These are phyloP conservation scores for Myopa testacea DNA, from an alignment of 2,888 invertebrate genomes.

Conservation along the genomic window DNA sequence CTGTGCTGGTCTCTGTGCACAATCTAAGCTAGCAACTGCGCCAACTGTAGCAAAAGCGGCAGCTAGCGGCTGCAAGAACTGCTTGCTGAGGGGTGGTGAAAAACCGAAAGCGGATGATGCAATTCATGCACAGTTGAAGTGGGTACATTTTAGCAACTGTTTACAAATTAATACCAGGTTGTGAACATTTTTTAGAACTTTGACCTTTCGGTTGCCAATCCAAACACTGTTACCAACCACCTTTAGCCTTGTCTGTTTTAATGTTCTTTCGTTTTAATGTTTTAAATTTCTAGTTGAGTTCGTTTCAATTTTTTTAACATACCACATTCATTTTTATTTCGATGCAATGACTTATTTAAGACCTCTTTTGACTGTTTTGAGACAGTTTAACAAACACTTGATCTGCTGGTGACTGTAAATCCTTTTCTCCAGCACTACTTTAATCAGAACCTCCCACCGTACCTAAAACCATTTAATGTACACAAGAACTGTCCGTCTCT, in stretches of 20 bases:
- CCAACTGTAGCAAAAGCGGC: neutral
- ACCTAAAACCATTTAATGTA: neutral
- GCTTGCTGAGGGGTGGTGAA: neutral
- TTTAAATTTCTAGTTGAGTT: neutral
- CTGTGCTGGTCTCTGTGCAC: neutral
- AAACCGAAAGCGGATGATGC: neutral
- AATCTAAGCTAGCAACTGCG: neutral
- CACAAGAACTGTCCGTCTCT: slow-evolving; percentile 9
- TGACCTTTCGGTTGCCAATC: neutral
- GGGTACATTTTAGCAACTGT: slow-evolving; percentile 1
- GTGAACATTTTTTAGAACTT: neutral
- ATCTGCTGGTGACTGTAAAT: neutral
- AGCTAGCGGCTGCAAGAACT: neutral
- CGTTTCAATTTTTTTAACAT: slow-evolving; percentile 12
- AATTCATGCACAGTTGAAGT: neutral
- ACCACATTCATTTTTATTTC: slow-evolving; percentile 31
- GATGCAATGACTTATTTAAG: neutral
- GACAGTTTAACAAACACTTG: neutral
- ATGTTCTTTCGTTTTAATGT: too few relatives aligned
- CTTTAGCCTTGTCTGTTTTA: neutral
- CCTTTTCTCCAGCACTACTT: neutral
- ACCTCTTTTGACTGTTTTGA: too few relatives aligned
- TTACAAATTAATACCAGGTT: neutral
- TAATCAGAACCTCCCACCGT: slow-evolving; percentile 5
- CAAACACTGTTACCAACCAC: neutral